Evolutionary conservation across 23 tunicate genomes (phyloP), one percentile per base, ranked within the genome.

Genomic region (Trididemnum clinides): DNA sequence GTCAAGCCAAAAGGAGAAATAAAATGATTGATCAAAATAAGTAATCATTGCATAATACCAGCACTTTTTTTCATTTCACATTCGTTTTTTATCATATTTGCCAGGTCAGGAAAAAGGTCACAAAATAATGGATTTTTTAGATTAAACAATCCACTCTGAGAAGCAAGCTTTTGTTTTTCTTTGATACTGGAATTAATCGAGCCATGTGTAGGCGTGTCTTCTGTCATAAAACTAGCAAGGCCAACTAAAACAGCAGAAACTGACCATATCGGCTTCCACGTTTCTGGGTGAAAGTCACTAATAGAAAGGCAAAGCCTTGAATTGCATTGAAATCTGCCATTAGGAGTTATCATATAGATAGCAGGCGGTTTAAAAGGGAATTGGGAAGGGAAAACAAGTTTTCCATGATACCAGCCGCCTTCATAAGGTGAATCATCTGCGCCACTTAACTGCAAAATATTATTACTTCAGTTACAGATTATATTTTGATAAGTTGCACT

Each of bases 281-380:
- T 34, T 26, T 88, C 92, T 1, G 92, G 92, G 71, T 88, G 92
- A 54, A 39, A 88, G 32, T 88, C 92, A 34, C 82, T 66, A 30
- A 88, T 88, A 18, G 92, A 88, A n/a, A 88, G 83, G 35, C 88
- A 84, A 36, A 84, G 37, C 21, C 88, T 37, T 12, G 65, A 44
- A 25, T 84, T 84, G 33, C 63, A 34, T 26, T 27, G 38, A 50
- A 88, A 88, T 33, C 92, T 51, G 2, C 92, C 92, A 32, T 70
- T 64, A 27, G 92, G 92, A 6, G 92, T 88, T 4, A 88, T 38
- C 92, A 88, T 88, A 32, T 70, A 84, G 6, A 88, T 83, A 20
- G 92, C 50, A 15, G 92, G 92, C 19, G 92, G 92, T 83, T 51
- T 85, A 36, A 88, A 88, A 12, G 92, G 92, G 33, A 88, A 88